phyloP scores from a whole-genome alignment of 2,113 vertebrate genomes.

The Lates calcarifer region DNA sequence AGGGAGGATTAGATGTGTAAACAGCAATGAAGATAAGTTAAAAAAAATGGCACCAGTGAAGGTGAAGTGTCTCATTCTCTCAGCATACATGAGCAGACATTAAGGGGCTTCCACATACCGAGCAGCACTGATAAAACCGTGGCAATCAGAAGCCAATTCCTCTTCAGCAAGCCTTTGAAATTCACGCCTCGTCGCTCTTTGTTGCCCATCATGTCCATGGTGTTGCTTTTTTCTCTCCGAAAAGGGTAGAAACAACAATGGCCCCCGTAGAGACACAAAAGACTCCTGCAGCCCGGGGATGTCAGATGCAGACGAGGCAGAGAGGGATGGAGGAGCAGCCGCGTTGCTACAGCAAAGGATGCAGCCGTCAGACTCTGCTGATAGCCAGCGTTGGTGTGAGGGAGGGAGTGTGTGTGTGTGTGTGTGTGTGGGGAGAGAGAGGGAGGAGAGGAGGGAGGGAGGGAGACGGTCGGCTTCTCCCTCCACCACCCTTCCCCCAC shows the following conservation, averaged over 20 bases:
- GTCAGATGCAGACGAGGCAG: constrained; percentile 52
- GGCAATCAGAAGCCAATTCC: constrained; percentile 92
- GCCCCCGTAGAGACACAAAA: constrained; percentile 43
- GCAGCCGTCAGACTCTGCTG: constrained; percentile 68
- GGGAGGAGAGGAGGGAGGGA: background rate
- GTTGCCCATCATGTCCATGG: constrained; percentile 85
- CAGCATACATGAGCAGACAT: constrained; percentile 38
- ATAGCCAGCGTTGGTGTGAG: constrained; percentile 48
- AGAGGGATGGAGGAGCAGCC: constrained; percentile 21
- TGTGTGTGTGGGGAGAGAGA: background rate
- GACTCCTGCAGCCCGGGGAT: constrained; percentile 19
- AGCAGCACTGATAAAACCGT: constrained; percentile 90
- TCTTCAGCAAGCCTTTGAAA: constrained; percentile 86
- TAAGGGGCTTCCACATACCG: constrained; percentile 84
- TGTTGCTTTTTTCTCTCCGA: constrained; percentile 23
- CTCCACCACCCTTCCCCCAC: constrained; percentile 51
- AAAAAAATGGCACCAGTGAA: constrained; percentile 5
- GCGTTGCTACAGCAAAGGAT: constrained; percentile 60
- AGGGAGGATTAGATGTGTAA: background rate
- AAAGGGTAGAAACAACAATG: constrained; percentile 21
- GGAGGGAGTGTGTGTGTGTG: constrained; percentile 16
- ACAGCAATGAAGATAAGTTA: background rate
- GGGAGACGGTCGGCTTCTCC: constrained; percentile 11
- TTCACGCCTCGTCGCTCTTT: constrained; percentile 79
- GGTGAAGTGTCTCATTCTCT: constrained; percentile 24